phyloP scores from a whole-genome alignment of 2,113 vertebrate genomes.

The Hippocampus barbouri region DNA sequence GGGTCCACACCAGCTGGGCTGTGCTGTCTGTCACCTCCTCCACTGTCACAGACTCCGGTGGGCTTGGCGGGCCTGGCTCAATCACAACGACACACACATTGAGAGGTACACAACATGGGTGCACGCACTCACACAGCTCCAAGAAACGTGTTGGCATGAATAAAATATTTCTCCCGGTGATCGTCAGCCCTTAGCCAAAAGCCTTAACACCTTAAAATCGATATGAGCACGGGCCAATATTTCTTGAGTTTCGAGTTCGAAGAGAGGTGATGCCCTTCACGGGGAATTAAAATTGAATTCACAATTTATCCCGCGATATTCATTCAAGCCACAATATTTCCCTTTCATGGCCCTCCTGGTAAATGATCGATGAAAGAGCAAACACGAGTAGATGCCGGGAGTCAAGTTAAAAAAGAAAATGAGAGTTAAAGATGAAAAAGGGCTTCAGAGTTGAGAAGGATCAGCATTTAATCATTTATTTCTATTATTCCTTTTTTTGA shows the following conservation, averaged over 20 bases:
- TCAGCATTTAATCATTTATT: constrained; percentile 57
- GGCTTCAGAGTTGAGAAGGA: constrained; percentile 26
- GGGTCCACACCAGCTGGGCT: constrained; percentile 85
- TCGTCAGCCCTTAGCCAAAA: neutral
- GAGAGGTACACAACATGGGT: constrained; percentile 37
- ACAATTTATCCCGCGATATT: constrained; percentile 48
- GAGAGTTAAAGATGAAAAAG: constrained; percentile 55
- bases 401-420: constrained; percentile 36
- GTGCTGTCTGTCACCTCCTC: constrained; percentile 90
- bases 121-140: neutral
- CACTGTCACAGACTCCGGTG: constrained; percentile 80
- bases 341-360: constrained; percentile 33
- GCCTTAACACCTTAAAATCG: constrained; percentile 18
- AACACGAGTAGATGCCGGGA: constrained; percentile 21
- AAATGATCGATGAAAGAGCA: constrained; percentile 51
- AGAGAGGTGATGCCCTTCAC: constrained; percentile 29
- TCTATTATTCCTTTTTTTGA: constrained; percentile 61
- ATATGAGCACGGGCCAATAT: constrained; percentile 8
- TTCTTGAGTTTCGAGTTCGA: constrained; percentile 20
- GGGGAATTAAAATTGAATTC: constrained; percentile 50
- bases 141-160: constrained; percentile 5
- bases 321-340: constrained; percentile 37
- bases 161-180: constrained; percentile 1
- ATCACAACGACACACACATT: constrained; percentile 45
- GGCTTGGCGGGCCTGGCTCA: constrained; percentile 82